phyloP scores from a whole-genome alignment of 2,888 invertebrate genomes.

The Thecocarcelia acutangulata region DNA sequence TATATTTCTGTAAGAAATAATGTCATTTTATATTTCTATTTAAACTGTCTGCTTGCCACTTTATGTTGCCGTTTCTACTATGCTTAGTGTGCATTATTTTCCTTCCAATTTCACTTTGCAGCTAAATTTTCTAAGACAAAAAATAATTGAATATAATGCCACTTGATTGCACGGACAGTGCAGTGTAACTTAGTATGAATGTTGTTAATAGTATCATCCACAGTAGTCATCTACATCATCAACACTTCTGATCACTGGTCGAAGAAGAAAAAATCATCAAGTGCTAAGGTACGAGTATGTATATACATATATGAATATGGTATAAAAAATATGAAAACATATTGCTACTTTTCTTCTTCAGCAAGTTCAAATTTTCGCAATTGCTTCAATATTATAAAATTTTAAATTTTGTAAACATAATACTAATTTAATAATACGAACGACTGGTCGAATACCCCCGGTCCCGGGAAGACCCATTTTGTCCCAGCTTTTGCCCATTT shows the following conservation, averaged over 20 bases:
- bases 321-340: slow-evolving; percentile 29
- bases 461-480: no score
- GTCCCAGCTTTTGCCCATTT: no score
- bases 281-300: no score
- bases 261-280: slow-evolving; percentile 19
- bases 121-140: not conserved
- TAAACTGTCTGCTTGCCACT: slow-evolving; percentile 42
- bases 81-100: slow-evolving; percentile 27
- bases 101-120: slow-evolving; percentile 22
- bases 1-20: slow-evolving; percentile 29
- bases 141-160: slow-evolving; percentile 38
- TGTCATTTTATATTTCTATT: slow-evolving; percentile 48
- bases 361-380: slow-evolving; percentile 33
- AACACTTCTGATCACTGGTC: slow-evolving; percentile 37
- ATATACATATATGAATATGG: no score
- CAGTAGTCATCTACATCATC: slow-evolving; percentile 27
- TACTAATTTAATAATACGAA: no score
- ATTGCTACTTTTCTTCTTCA: slow-evolving; percentile 17
- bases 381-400: slow-evolving; percentile 18
- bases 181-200: slow-evolving; percentile 1
- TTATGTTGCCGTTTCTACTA: slow-evolving; percentile 10
- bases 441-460: no score
- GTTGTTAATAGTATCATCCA: slow-evolving; percentile 26
- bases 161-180: slow-evolving; percentile 10
- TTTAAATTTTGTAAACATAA: no score